Conservation (phyloP, 2,888 invertebrate genomes). For the Callyntrura sp. region DNA sequence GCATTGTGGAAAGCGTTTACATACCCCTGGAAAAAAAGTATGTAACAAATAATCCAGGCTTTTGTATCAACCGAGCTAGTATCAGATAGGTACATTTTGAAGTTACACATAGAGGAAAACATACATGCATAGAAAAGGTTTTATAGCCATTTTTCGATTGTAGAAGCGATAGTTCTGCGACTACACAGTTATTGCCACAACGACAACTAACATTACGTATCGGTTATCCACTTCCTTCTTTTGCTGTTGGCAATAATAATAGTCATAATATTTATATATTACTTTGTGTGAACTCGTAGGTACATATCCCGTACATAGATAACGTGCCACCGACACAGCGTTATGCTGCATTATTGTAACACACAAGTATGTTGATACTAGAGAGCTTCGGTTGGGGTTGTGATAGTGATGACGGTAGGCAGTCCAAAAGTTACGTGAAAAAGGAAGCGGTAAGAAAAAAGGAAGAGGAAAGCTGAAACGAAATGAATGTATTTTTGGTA, state of each 20-base stretch:
- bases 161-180: slow-evolving; percentile 1
- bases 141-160: slow-evolving; percentile 60
- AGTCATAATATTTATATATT: slow-evolving; percentile 31
- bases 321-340: background rate
- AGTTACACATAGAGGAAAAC: slow-evolving; percentile 7
- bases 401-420: slow-evolving; percentile 16
- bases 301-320: background rate
- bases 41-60: slow-evolving; percentile 17
- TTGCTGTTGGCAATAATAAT: slow-evolving; percentile 53
- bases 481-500: slow-evolving; percentile 12
- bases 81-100: slow-evolving; percentile 13
- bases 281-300: background rate
- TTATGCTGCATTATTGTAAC: background rate
- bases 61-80: slow-evolving; percentile 1
- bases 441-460: background rate
- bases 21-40: background rate
- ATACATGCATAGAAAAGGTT: slow-evolving; percentile 23
- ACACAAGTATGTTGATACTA: slow-evolving; percentile 2
- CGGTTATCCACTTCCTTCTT: slow-evolving; percentile 48
- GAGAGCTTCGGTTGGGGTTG: slow-evolving; percentile 30
- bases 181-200: slow-evolving; percentile 21
- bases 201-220: slow-evolving; percentile 47
- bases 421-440: slow-evolving; percentile 44
- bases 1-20: background rate
- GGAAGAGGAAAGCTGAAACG: background rate